Evolutionary conservation across 2,888 invertebrate species (phyloP), one percentile per base, ranked within the genome.

Genomic region (Yponomeuta sedellus): DNA sequence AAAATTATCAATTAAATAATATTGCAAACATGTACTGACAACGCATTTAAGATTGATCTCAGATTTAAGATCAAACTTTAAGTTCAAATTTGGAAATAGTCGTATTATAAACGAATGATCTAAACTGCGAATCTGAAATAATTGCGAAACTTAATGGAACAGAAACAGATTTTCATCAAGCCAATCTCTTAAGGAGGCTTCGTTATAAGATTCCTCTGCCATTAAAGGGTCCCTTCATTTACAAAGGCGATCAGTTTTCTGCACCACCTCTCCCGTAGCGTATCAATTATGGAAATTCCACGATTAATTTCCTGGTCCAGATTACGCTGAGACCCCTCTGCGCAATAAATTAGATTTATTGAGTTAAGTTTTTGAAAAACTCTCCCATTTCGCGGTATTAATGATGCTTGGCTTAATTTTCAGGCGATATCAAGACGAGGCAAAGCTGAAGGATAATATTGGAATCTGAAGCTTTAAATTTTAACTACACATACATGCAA

Each of bases 261-360:
- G 81, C 86, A 72, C 83, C 80, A 80, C 78, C 88, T 81, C 86
- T 79, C 84, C 77, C 73, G 79, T 85, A 83, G 80, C 85, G 88
- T 88, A 90, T 90, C 90, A 90, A 90, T 91, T 91, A 91, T 91
- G 89, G 83, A 87, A 88, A 91, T 89, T 81, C 85, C 79, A 71
- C 77, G 81, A 88, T 91, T 90, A 91, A 91, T 90, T 91, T 91
- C 91, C 91, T 90, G 88, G 71, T 71, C 74, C 79, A 81, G 86
- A 89, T 89, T 90, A 88, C 85, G 85, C 78, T 80, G 73, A 74
- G 78, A 76, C 80, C 82, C 83, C 80, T 77, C 77, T 73, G 82
- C 80, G 82, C 80, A 81, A 86, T 89, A 89, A 88, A 87, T 82
- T 81, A 86, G 85, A 88, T 90, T 88, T 86, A 88, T 85, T 79